phyloP scores from a whole-genome alignment of 1,140 invertebrate species.

The Schlechtendalia chinensis region DNA sequence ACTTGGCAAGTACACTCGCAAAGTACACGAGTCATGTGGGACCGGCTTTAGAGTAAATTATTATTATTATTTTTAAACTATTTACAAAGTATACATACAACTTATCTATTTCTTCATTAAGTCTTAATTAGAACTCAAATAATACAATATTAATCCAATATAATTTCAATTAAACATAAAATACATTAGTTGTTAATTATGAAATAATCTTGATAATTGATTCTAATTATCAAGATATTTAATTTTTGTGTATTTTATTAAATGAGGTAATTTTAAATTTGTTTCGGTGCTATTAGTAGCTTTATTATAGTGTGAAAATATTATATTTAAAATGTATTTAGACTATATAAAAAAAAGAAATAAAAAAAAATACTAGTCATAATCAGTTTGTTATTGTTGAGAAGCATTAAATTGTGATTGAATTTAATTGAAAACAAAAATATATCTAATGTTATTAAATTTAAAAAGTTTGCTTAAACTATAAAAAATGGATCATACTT shows the following conservation, averaged over 20 bases:
- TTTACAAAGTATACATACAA: no score
- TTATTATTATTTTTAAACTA: no score
- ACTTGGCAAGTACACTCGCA: no score
- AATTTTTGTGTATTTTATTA: neutral
- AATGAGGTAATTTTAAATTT: neutral
- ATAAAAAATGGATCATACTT: neutral
- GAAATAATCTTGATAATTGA: neutral
- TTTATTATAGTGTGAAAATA: neutral
- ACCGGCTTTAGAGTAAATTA: no score
- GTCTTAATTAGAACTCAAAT: neutral
- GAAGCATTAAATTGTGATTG: neutral
- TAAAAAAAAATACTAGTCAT: neutral
- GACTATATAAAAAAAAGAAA: slow-evolving; percentile 13
- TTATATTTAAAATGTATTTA: slow-evolving; percentile 3
- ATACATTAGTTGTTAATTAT: no score
- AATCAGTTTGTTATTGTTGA: neutral
- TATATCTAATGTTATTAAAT: neutral
- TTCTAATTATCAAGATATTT: neutral
- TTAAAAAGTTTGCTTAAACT: neutral
- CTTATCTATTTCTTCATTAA: no score
- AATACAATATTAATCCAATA: neutral
- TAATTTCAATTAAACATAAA: no score
- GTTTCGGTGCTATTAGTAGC: neutral
- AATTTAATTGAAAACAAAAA: neutral
- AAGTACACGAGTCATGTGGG: no score